Conservation (phyloP, 2,797 vertebrate genomes). For the Eleutherodactylus coqui region DNA sequence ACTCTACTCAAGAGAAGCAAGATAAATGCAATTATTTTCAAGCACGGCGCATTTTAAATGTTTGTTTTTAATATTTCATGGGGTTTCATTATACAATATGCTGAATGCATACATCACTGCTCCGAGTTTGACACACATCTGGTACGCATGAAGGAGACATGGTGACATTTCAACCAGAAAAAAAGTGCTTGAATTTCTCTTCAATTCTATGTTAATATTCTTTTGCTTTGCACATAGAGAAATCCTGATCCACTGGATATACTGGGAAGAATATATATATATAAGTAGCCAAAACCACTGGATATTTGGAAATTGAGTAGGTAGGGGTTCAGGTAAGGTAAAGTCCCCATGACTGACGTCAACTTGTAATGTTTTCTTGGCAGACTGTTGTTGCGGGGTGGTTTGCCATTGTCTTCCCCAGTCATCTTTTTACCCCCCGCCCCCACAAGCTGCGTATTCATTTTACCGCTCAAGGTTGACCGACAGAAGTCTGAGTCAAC, state of each 20-base stretch:
- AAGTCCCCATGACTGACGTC: no score
- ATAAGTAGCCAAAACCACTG: no score
- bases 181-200: slow-evolving; percentile 67
- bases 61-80: slow-evolving; percentile 72
- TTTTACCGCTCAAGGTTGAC: no score
- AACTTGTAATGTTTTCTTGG: no score
- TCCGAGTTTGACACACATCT: slow-evolving; percentile 70
- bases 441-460: no score
- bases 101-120: slow-evolving; percentile 70
- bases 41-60: slow-evolving; percentile 63
- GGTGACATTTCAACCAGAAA: slow-evolving; percentile 71
- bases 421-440: no score
- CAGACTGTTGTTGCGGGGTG: no score
- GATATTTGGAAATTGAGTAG: no score
- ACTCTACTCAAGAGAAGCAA: slow-evolving; percentile 58
- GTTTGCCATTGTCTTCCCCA: no score
- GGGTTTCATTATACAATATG: slow-evolving; percentile 73
- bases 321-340: no score
- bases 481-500: no score
- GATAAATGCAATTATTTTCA: slow-evolving; percentile 68
- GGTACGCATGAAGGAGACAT: slow-evolving; percentile 69
- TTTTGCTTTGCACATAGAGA: slow-evolving; percentile 65
- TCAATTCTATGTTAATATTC: slow-evolving; percentile 66
- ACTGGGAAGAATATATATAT: neutral
- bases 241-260: slow-evolving; percentile 64